Base-by-base conservation (phyloP, 2,113 vertebrate genomes). In the Engystomops pustulosus region DNA sequence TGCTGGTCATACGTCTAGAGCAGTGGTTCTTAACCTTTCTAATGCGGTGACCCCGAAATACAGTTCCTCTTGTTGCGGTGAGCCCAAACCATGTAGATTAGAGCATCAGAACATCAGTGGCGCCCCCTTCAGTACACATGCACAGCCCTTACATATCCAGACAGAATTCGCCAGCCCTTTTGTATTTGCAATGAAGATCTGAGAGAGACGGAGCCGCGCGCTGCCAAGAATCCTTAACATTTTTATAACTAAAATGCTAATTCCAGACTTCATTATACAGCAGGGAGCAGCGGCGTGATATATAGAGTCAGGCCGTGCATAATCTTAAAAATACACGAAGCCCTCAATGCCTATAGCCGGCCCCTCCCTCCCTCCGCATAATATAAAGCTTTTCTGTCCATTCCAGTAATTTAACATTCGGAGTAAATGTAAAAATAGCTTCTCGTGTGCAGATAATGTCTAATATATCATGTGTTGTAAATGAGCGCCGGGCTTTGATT, bases 171-270 rank as follows among this genome's bases (percentile, higher is more conserved):
- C 44, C 44, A 45, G 44, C 10, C 44, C 44, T 45, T 45, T 45
- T 3, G 4, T 30, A 25, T 10, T 15, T 14, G 34, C 49, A 20
- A 32, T 53, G 32, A 20, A 58, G 49, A 15, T 38, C 74, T 58
- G 74, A 53, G 47, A 17, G 11, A 34, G 74, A 12, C 49, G 17
- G 30, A 75, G 47, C 47, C 32, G 47, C 27, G 3, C 18, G 6
- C 49, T 58, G 49, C 49, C 74, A 77, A 34, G 45, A 77, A 77
- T 58, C 49, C 30, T 77, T 77, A 55, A 77, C 74, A 77, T 77
- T 77, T 77, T 55, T 58, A 77, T 77, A 77, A 55, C 30, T 77
- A 77, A 77, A 58, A 77, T 77, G 74, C 74, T 77, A 77, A 77
- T 77, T 58, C 20, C 74, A 38, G 49, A 5, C 74, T 55, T 55